A percentile compares a stretch with the other conserved stretches of the same genome.
Evolutionary conservation across 2,888 invertebrate genomes (phyloP).

Genomic region (Fragum fragum): DNA sequence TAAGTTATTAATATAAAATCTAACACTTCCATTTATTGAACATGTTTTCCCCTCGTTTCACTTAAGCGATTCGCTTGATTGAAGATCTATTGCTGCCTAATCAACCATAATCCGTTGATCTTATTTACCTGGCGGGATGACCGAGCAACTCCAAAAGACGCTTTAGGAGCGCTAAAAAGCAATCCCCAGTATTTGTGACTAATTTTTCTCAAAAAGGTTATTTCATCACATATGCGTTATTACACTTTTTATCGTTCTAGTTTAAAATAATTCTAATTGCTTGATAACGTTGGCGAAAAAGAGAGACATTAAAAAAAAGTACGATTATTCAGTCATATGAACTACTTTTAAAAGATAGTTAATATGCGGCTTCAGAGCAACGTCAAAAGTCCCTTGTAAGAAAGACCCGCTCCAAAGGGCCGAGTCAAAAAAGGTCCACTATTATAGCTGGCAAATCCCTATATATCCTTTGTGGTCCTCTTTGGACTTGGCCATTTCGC

Average conservation of each 20-base stretch:
- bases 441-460: too few species aligned
- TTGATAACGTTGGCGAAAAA: too few species aligned
- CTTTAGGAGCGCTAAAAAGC: not conserved
- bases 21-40: conserved; percentile 18
- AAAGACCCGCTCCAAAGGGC: too few species aligned
- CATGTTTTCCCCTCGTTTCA: conserved; percentile 5
- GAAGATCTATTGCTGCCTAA: conserved; percentile 14
- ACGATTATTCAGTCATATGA: not conserved
- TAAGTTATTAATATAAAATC: not conserved
- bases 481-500: too few species aligned
- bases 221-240: too few species aligned
- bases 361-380: not conserved
- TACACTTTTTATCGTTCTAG: too few species aligned
- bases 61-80: conserved; percentile 24
- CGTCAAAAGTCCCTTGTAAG: too few species aligned
- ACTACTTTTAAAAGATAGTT: not conserved
- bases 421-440: too few species aligned
- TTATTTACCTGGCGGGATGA: not conserved
- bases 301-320: not conserved
- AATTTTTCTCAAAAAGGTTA: too few species aligned
- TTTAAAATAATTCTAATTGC: too few species aligned
- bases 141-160: conserved; percentile 25
- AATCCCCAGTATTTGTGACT: not conserved
- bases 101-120: conserved; percentile 12
- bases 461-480: too few species aligned